A percentile compares a stretch with the other conserved stretches of the same genome.
phyloP scores from a whole-genome alignment of 1,140 invertebrate species.

The Cotesia vestalis region DNA sequence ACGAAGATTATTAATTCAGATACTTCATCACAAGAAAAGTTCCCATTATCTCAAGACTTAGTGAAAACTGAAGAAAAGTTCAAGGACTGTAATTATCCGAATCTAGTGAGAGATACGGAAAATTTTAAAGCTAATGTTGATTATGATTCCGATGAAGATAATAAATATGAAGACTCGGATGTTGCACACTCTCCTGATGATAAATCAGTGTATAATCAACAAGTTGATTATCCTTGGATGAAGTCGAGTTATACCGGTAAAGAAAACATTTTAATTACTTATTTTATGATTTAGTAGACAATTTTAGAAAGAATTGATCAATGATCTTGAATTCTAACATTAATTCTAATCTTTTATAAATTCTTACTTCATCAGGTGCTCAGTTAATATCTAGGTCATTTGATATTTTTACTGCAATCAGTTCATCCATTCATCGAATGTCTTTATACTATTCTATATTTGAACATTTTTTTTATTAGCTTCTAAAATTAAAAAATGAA shows the following conservation, averaged over 20 bases:
- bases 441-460: no score
- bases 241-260: conserved; percentile 47
- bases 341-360: no score
- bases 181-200: conserved; percentile 27
- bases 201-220: conserved; percentile 34
- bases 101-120: conserved; percentile 1
- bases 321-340: no score
- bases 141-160: conserved; percentile 31
- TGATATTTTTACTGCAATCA: no score
- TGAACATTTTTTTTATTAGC: no score
- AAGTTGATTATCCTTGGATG: conserved; percentile 52
- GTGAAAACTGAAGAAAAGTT: background rate
- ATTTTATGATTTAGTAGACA: background rate
- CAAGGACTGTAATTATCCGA: conserved; percentile 23
- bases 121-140: conserved; percentile 22
- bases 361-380: no score
- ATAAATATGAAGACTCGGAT: conserved; percentile 41
- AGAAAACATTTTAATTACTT: conserved; percentile 26
- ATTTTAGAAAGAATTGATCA: background rate
- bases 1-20: conserved; percentile 3
- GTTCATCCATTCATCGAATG: no score
- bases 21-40: conserved; percentile 32
- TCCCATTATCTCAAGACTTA: conserved; percentile 9
- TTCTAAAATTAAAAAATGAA: no score
- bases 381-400: no score